Conservation (phyloP, 2,888 invertebrate genomes). For the Seira musarum region DNA sequence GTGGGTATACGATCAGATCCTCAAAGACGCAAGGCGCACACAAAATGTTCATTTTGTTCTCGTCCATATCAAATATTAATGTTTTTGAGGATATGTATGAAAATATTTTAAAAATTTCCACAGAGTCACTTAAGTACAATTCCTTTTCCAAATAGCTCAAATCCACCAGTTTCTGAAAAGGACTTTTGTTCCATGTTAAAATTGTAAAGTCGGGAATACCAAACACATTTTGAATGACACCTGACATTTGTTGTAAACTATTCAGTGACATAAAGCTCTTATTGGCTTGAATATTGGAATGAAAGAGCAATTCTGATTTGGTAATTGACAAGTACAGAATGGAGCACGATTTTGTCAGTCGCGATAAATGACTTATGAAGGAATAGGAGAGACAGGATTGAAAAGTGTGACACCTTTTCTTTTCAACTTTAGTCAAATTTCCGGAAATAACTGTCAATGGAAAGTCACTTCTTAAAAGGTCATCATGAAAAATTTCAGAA, state of each 20-base stretch:
- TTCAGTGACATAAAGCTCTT: too few species aligned
- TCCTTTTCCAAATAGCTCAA: background rate
- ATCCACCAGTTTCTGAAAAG: background rate
- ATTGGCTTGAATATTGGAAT: too few species aligned
- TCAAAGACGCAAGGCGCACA: constrained; percentile 30
- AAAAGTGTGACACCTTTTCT: too few species aligned
- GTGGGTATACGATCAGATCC: background rate
- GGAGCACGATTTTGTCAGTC: too few species aligned
- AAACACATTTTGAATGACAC: constrained; percentile 16
- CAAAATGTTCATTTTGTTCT: background rate
- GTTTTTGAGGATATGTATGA: constrained; percentile 14
- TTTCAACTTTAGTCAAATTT: too few species aligned
- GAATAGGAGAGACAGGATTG: too few species aligned
- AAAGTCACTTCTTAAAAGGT: too few species aligned
- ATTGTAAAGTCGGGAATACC: constrained; percentile 27
- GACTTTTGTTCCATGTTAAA: background rate
- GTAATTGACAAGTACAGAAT: too few species aligned
- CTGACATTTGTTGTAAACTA: background rate
- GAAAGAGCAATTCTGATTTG: too few species aligned
- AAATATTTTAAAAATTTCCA: background rate
- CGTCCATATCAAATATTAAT: background rate
- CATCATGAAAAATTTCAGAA: too few species aligned
- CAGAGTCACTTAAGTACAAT: background rate
- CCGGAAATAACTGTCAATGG: too few species aligned
- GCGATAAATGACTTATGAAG: too few species aligned